Evolutionary conservation across 2,888 invertebrate species (phyloP).

Genomic region (Parnassius glacialis): DNA sequence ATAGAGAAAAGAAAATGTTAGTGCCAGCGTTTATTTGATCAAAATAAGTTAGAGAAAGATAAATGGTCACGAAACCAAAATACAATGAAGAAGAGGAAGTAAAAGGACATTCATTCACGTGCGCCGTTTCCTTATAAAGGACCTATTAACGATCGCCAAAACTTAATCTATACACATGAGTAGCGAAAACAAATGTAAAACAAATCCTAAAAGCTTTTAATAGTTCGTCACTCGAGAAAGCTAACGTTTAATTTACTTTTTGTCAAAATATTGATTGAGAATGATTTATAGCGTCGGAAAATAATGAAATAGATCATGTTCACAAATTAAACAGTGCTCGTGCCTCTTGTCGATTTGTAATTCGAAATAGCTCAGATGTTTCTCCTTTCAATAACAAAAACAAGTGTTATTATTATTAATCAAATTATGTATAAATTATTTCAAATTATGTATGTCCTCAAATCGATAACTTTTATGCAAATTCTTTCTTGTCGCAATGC

Average conservation of each 20-base stretch:
- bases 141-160: constrained; percentile 41
- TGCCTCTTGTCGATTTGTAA: constrained; percentile 72
- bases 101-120: constrained; percentile 13
- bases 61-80: constrained; percentile 1
- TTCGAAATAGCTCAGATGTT: constrained; percentile 44
- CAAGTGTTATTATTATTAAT: not conserved
- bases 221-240: constrained; percentile 45
- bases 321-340: constrained; percentile 67
- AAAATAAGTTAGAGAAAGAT: constrained; percentile 14
- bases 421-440: too few species aligned
- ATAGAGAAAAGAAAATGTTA: constrained; percentile 53
- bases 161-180: constrained; percentile 8
- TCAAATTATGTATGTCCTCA: too few species aligned
- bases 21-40: constrained; percentile 22
- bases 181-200: constrained; percentile 51
- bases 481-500: not conserved
- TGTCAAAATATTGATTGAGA: constrained; percentile 67
- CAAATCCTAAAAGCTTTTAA: constrained; percentile 59
- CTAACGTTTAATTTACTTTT: constrained; percentile 60
- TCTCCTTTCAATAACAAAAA: not conserved
- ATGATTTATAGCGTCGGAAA: constrained; percentile 72
- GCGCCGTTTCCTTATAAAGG: not conserved
- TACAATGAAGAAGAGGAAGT: constrained; percentile 3
- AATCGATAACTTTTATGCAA: not conserved
- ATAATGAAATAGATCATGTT: constrained; percentile 67